Base-by-base conservation (phyloP, 1,140 invertebrate genomes). In the Bombus cullumanus region DNA sequence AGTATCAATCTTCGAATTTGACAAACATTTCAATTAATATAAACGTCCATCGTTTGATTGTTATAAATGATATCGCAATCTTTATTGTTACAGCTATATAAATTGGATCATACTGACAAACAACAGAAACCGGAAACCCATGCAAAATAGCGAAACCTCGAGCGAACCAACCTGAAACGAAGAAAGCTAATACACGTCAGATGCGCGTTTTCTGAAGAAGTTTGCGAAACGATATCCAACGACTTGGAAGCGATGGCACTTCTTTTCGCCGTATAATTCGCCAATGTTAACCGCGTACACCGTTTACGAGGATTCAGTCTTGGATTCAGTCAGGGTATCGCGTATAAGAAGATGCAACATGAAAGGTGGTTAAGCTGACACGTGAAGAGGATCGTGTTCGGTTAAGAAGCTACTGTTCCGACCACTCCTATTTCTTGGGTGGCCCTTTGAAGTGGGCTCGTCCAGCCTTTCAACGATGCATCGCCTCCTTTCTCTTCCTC, bases 311-410 rank as follows among this genome's bases (percentile, higher is more conserved):
- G 41, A 34, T 68, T 83, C 81, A 62, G 62, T 79, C n/a, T 57
- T 18, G 53, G 71, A 66, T 53, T 53, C 47, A 53, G 47, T 53
- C 47, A 53, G 18, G 47, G 75, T 78, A 87, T 89, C 82, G 86
- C 81, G 84, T 88, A 87, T 92, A 92, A 92, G 88, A 89, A 92
- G 90, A 92, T 91, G 90, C 91, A 93, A 92, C 92, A 91, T 90
- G 92, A 92, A 92, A 92, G 89, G 86, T 89, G 88, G 85, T 91
- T 93, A 94, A 94, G 92, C 92, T 92, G 92, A 93, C 93, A 93
- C 90, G 93, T 94, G 92, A 94, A 92, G 92, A 89, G 91, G 92
- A 93, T 93, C 91, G 88, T 75, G 86, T 89, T 80, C 77, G 68
- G 88, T 89, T 90, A 92, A 92, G 92, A 92, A 86, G 90, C 91